Conservation (phyloP, 2,113 vertebrate genomes). For the Paradisaea rubra region DNA sequence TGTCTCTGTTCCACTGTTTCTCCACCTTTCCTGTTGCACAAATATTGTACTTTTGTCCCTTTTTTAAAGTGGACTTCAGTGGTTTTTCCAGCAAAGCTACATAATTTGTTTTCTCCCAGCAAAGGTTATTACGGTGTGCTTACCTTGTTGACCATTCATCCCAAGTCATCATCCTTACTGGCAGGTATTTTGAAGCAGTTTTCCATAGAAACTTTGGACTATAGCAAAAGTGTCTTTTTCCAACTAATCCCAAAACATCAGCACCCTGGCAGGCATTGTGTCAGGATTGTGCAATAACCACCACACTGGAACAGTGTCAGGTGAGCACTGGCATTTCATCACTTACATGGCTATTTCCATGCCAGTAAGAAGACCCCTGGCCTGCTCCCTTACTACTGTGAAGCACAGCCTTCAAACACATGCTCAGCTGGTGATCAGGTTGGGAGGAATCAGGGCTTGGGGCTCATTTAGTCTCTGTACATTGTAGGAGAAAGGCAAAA, state of each 20-base stretch:
- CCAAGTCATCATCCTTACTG: background rate
- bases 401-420: background rate
- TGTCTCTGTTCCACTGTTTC: background rate
- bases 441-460: rapidly evolving
- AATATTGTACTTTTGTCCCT: background rate
- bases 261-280: background rate
- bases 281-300: background rate
- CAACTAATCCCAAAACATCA: background rate
- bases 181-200: background rate
- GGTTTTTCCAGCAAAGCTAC: background rate
- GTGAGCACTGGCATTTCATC: background rate
- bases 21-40: background rate
- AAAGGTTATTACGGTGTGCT: rapidly evolving
- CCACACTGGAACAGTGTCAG: rapidly evolving
- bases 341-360: background rate
- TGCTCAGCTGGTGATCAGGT: rapidly evolving
- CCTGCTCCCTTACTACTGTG: background rate
- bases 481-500: background rate
- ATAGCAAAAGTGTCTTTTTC: background rate
- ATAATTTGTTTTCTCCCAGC: background rate
- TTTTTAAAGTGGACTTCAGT: background rate
- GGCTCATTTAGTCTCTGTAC: background rate
- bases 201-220: background rate
- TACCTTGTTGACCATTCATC: background rate
- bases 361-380: background rate